phyloP scores from a whole-genome alignment of 2,797 vertebrate species.

The Sciaenops ocellatus region DNA sequence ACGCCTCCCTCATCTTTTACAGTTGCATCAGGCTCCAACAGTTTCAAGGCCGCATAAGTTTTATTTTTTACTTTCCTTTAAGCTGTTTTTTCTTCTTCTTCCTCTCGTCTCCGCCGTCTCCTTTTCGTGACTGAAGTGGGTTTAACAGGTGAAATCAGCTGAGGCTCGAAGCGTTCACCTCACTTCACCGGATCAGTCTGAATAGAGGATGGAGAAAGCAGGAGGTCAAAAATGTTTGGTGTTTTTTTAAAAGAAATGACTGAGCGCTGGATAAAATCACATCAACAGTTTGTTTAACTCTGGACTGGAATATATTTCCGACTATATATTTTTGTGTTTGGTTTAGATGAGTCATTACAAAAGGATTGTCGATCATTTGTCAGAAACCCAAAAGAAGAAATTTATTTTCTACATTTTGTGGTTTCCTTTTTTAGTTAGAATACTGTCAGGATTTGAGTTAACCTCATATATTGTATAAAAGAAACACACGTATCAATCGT shows the following conservation, averaged over 20 bases:
- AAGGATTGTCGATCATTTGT: no score
- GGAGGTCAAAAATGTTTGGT: constrained; percentile 5
- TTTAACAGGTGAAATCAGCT: constrained; percentile 13
- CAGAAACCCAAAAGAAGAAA: neutral
- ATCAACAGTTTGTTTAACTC: neutral
- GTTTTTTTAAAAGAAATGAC: constrained; percentile 10
- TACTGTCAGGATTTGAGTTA: no score
- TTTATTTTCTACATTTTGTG: no score
- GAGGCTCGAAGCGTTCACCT: neutral
- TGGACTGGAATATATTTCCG: neutral
- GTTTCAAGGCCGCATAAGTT: constrained; percentile 21
- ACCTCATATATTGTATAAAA: no score
- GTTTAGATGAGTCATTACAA: neutral
- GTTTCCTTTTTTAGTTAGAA: no score
- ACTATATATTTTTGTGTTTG: neutral
- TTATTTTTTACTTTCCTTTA: neutral
- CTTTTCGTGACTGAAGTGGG: constrained; percentile 10
- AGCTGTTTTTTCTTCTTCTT: neutral
- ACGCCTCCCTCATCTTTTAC: constrained; percentile 18
- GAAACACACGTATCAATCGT: no score
- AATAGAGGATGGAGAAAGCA: neutral
- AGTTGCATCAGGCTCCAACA: neutral
- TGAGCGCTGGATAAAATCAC: neutral
- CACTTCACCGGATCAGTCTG: neutral
- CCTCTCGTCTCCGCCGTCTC: neutral